Base-by-base conservation (phyloP, 2,797 vertebrate genomes). In the Ctenopoma multispine region DNA sequence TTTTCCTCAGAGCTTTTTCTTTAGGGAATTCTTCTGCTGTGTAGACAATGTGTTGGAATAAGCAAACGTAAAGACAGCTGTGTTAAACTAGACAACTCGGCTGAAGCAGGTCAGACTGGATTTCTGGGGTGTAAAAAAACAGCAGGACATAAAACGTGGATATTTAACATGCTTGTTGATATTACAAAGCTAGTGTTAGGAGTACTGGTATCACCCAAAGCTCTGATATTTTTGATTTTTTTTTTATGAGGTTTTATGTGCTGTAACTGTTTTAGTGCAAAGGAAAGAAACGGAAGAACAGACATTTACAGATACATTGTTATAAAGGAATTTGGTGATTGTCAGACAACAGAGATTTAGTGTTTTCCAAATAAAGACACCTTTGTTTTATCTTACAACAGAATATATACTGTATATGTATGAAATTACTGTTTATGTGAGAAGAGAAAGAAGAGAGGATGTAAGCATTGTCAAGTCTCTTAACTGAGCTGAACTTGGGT, bases 191-290 rank as follows among this genome's bases (percentile, higher is more conserved):
- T 3, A 0, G 31, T 54, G 11, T 49, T 43, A 0, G 0, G 4
- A 51, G 54, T 70, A 55, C 72, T 67, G 77, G 63, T 1, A 3
- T 57, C 49, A 43, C 15, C 23, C 51, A 12, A 48, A 1, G 0
- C 5, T 51, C 11, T 1, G 5, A 5, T 29, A 7, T 2, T 13
- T 2, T 1, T 10, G 1, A 12, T 7, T 40, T 41, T 1, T 18
- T 23, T 58, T 21, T 12, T 2, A 4, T 4, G 2, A 13, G 8
- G 0, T 29, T 34, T 47, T 21, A 8, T 27, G 1, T 49, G 0
- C 20, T 12, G 1, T 12, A 17, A 54, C 47, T 49, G 1, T 8
- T 50, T 59, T 12, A 14, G 11, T 15, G 13, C 7, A 11, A 15
- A 18, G 15, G 7, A 44, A 63, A 65, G 17, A 5, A 27, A 53